Percentiles rank a stretch among this genome's conserved stretches.
These are phyloP conservation scores for Cassiopea xamachana DNA, from an alignment of 30 jellyfish, hydroid and myxozoan species.

Conservation along the genomic window DNA sequence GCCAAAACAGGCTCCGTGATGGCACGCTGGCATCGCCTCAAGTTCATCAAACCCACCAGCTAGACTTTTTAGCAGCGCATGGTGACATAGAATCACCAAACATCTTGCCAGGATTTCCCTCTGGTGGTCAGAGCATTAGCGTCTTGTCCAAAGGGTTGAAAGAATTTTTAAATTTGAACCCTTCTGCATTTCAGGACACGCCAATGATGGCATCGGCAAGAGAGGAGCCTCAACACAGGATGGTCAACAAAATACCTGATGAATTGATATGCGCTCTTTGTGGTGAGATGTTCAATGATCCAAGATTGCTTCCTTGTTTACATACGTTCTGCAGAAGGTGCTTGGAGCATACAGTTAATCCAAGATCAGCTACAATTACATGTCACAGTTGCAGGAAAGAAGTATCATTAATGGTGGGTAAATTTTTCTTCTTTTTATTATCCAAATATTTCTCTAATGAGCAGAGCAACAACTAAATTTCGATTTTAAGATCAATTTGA, in stretches of 20 bases:
- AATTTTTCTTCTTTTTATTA: not conserved
- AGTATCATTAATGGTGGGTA: slow-evolving; percentile 79
- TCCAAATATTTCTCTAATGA: too few species aligned
- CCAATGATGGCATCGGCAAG: slow-evolving; percentile 84
- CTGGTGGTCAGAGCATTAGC: not conserved
- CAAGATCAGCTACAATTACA: slow-evolving; percentile 92
- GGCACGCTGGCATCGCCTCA: not conserved
- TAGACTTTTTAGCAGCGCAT: not conserved
- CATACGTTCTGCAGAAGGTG: slow-evolving; percentile 98
- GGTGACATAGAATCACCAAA: not conserved
- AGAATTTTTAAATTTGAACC: not conserved
- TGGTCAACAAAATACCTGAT: slow-evolving; percentile 70
- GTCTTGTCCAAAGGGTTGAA: slow-evolving; percentile 17
- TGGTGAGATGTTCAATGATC: slow-evolving; percentile 95
- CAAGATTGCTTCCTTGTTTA: slow-evolving; percentile 94
- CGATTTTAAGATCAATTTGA: not conserved
- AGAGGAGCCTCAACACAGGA: slow-evolving; percentile 76
- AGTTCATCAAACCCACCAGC: not conserved
- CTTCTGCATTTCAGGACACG: slow-evolving; percentile 75
- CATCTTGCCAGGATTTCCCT: not conserved
- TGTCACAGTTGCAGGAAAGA: slow-evolving; percentile 98
- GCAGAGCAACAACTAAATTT: not conserved
- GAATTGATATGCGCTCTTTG: slow-evolving; percentile 90
- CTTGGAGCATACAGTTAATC: slow-evolving; percentile 94
- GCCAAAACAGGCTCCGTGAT: not conserved